Conservation (phyloP, 2,888 invertebrate species). For the Drosophila austrosaltans region DNA sequence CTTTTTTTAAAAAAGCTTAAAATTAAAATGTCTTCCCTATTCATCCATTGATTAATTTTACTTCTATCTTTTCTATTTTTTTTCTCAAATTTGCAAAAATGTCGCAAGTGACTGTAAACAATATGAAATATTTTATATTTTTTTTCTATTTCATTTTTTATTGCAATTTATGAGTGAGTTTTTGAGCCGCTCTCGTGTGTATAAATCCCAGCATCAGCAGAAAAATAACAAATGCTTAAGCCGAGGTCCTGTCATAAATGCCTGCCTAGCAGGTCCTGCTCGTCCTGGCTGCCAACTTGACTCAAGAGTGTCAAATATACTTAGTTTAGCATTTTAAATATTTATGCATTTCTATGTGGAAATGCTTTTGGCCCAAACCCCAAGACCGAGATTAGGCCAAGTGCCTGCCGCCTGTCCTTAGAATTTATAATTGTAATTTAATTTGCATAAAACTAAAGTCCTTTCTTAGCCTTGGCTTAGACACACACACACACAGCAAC, state of each 20-base stretch:
- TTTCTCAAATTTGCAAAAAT: not conserved
- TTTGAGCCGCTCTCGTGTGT: not conserved
- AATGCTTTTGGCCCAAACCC: slow-evolving; percentile 20
- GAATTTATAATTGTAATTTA: slow-evolving; percentile 75
- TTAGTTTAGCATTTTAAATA: slow-evolving; percentile 62
- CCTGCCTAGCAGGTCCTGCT: not conserved
- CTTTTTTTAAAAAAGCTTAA: too few relatives aligned
- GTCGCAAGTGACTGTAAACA: not conserved
- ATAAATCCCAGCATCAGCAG: slow-evolving; percentile 6
- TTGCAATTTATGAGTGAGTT: not conserved
- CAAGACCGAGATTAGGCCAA: slow-evolving; percentile 50
- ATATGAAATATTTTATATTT: not conserved
- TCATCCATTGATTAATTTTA: too few relatives aligned
- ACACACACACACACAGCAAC: slow-evolving; percentile 19
- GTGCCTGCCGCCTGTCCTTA: slow-evolving; percentile 49
- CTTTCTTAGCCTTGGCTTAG: slow-evolving; percentile 20
- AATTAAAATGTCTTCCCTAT: too few relatives aligned
- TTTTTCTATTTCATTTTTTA: not conserved
- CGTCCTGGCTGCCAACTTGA: slow-evolving; percentile 34
- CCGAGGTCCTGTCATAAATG: slow-evolving; percentile 8
- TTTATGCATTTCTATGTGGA: slow-evolving; percentile 62
- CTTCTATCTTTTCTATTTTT: too few relatives aligned
- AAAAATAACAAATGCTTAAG: slow-evolving; percentile 13
- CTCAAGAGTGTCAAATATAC: slow-evolving; percentile 27
- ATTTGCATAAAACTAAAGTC: slow-evolving; percentile 69